phyloP scores from a whole-genome alignment of 2,113 vertebrate genomes.

The Phalacrocorax carbo region DNA sequence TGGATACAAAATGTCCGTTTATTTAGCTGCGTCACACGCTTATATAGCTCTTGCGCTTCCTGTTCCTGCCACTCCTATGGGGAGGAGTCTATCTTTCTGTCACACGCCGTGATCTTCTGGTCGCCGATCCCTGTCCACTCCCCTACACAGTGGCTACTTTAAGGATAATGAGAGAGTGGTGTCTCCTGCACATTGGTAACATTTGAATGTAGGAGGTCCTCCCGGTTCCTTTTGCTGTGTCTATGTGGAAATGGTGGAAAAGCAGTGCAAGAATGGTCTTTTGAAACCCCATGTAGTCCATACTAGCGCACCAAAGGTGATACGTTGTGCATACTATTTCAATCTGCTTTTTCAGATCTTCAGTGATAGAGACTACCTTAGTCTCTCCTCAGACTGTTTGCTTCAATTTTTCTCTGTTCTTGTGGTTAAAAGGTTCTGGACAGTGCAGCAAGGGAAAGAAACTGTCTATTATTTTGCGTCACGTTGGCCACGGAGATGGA shows the following conservation, averaged over 20 bases:
- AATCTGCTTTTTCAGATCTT: not conserved
- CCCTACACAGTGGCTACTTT: too few species aligned
- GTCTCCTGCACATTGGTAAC: not conserved
- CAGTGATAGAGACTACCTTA: too few species aligned
- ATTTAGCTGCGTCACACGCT: too few species aligned
- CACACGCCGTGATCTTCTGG: too few species aligned
- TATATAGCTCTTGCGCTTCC: too few species aligned
- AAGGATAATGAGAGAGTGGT: too few species aligned
- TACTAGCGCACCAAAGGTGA: not conserved
- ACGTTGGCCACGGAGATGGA: not conserved
- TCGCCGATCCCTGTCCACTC: too few species aligned
- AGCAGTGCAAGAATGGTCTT: not conserved
- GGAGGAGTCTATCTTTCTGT: too few species aligned
- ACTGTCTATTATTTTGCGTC: not conserved
- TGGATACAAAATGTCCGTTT: too few species aligned
- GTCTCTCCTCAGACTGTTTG: not conserved
- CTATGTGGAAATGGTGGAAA: not conserved
- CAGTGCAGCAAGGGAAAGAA: not conserved
- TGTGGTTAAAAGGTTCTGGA: not conserved
- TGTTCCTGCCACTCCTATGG: too few species aligned
- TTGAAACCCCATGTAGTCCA: not conserved
- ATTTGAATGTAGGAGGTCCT: not conserved
- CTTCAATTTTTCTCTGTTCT: not conserved
- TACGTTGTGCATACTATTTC: not conserved
- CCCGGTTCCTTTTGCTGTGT: not conserved